Base-by-base conservation (phyloP, 1,140 invertebrate species). In the Lethrus apterus region DNA sequence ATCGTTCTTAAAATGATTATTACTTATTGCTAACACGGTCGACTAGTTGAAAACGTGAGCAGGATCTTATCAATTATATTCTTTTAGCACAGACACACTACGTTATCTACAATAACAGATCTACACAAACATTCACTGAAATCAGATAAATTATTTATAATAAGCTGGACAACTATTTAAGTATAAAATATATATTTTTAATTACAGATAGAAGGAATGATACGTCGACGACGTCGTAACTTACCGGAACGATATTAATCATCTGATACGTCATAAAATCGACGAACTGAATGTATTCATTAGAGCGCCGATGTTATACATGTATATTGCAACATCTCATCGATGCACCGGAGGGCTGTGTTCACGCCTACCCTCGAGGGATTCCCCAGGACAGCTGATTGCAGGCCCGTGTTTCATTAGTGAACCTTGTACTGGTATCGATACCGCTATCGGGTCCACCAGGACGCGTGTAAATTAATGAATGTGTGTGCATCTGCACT, bases 371-470 rank as follows among this genome's bases (percentile, higher is more conserved):
- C 40, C 23, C 40, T 38, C 23, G n/a, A 24, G 40, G 40, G 40
- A 42, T 26, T 26, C 40, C 40, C 24, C 46, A 13, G 32, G 47
- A 30, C 21, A 42, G 51, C 43, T 53, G 51, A 53, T 53, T 53
- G 46, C 43, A 43, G 38, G 42, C 42, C 51, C 51, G 47, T 53
- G 51, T 53, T 53, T 53, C 51, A 53, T 53, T 53, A 53, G 43
- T 44, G 46, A 35, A 41, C 46, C 51, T 40, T 53, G 51, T 53
- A 46, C 51, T 36, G 42, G 40, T 53, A 53, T 49, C 30, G 47
- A 53, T 53, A 49, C 43, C 42, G 46, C 51, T 48, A 52, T 49
- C 51, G 46, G 51, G 31, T 46, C 42, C 42, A 33, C 36, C 38
- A 45, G 45, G 43, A 48, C 46, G 43, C 41, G 44, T 48, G 31